Evolutionary conservation across 2,888 invertebrate species (phyloP).

Genomic region (Amphipoea oculea): DNA sequence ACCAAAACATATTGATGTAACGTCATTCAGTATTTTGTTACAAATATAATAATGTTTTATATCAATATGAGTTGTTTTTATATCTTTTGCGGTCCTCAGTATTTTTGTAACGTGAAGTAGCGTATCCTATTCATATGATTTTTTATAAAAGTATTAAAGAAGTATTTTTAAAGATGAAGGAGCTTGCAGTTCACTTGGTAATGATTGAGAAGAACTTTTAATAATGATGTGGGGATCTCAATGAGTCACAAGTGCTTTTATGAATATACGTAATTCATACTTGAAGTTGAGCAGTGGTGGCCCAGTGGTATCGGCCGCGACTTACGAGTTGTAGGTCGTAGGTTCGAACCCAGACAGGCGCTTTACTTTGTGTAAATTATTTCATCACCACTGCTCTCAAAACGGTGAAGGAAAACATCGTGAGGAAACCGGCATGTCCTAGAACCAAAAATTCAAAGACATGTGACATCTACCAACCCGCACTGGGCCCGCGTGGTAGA

Average conservation of each 20-base stretch:
- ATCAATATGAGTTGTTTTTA: slow-evolving; percentile 65
- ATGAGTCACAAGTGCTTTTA: slow-evolving; percentile 43
- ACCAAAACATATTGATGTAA: slow-evolving; percentile 66
- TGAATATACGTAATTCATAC: neutral
- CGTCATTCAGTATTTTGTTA: slow-evolving; percentile 69
- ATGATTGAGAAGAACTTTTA: slow-evolving; percentile 45
- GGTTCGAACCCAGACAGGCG: too few species aligned
- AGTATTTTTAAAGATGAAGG: slow-evolving; percentile 33
- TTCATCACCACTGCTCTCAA: too few species aligned
- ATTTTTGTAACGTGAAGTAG: slow-evolving; percentile 62
- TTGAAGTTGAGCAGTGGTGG: too few species aligned
- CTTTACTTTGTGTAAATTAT: too few species aligned
- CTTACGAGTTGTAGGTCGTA: too few species aligned
- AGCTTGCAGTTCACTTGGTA: slow-evolving; percentile 41
- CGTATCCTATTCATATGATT: slow-evolving; percentile 57
- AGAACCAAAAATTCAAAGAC: too few species aligned
- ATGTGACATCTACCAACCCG: too few species aligned
- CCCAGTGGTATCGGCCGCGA: too few species aligned
- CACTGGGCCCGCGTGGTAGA: too few species aligned
- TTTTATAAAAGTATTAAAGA: slow-evolving; percentile 33
- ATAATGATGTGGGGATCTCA: slow-evolving; percentile 36
- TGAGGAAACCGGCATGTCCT: too few species aligned
- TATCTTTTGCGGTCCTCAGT: slow-evolving; percentile 57
- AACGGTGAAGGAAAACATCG: too few species aligned
- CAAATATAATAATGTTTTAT: slow-evolving; percentile 67